Evolutionary conservation across 2,888 invertebrate species (phyloP).

Genomic region (Metellina segmentata): DNA sequence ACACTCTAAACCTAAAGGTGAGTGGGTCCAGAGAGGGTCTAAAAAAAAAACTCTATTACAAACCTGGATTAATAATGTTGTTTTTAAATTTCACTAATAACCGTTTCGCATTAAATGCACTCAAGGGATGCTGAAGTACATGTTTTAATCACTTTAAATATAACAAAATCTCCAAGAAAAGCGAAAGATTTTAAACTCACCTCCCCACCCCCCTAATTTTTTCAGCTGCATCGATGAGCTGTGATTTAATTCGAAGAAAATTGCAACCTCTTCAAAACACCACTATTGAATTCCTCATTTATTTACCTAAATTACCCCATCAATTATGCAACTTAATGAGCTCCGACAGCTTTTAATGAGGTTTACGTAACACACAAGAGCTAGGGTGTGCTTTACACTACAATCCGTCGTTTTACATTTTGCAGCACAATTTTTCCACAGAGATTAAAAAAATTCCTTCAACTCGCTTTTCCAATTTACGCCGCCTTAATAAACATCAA

Average conservation of each 20-base stretch:
- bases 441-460: too few relatives aligned
- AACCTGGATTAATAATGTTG: too few relatives aligned
- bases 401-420: constrained; percentile 24
- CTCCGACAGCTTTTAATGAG: constrained; percentile 50
- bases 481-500: too few relatives aligned
- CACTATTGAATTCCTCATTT: constrained; percentile 41
- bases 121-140: too few relatives aligned
- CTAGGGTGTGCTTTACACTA: background rate
- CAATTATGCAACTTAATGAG: constrained; percentile 48
- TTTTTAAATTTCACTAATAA: too few relatives aligned
- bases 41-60: too few relatives aligned
- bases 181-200: background rate
- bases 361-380: constrained; percentile 27
- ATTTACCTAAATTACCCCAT: constrained; percentile 49
- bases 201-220: background rate
- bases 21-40: too few relatives aligned
- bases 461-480: too few relatives aligned
- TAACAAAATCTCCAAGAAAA: background rate
- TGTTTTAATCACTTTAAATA: too few relatives aligned
- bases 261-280: constrained; percentile 12
- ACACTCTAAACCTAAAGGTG: too few relatives aligned
- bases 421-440: constrained; percentile 5
- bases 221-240: background rate
- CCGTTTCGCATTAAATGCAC: too few relatives aligned
- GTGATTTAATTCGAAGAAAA: constrained; percentile 43